Percentiles rank a stretch among this genome's conserved stretches.
Evolutionary conservation across 2,797 vertebrate species (phyloP).

Genomic region (Mionectes olivaceus): DNA sequence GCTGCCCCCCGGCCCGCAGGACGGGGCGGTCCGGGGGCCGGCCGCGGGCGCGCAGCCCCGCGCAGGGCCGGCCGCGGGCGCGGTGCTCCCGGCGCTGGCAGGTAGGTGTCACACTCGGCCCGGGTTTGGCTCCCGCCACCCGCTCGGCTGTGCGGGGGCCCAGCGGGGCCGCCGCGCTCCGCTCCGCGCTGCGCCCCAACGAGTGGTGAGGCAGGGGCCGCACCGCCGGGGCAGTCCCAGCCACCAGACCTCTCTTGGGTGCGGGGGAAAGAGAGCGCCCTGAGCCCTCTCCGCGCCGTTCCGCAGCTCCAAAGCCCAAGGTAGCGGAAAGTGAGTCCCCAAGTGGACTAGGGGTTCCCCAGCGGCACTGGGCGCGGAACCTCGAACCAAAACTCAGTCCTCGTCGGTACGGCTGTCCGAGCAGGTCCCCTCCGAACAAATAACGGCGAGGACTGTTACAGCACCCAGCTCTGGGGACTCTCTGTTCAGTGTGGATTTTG

Average conservation of each 20-base stretch:
- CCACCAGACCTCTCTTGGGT: not conserved
- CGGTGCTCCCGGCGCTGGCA: conserved; percentile 86
- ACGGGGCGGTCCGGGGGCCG: not conserved
- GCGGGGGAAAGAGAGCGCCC: not conserved
- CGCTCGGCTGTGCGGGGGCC: not conserved
- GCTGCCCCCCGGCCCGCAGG: not conserved
- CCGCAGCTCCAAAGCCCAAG: not conserved
- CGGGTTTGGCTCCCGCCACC: conserved; percentile 82
- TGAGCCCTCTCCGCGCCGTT: not conserved
- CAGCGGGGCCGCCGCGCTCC: not conserved
- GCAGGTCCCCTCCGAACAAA: not conserved
- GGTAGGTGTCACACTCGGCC: conserved; percentile 99
- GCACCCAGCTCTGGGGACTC: not conserved
- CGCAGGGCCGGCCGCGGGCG: conserved; percentile 18
- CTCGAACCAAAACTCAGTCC: not conserved
- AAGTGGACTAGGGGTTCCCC: not conserved
- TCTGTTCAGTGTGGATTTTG: not conserved
- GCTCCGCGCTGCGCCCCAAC: not conserved
- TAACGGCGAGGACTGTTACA: not conserved
- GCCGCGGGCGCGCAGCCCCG: not conserved
- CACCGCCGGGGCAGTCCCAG: not conserved
- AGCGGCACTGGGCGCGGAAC: not conserved
- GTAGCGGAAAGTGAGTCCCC: not conserved
- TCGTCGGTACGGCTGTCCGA: not conserved
- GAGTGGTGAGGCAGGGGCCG: not conserved